Evolutionary conservation across 2,888 invertebrate species (phyloP).

Genomic region (Pegoplata infirma): DNA sequence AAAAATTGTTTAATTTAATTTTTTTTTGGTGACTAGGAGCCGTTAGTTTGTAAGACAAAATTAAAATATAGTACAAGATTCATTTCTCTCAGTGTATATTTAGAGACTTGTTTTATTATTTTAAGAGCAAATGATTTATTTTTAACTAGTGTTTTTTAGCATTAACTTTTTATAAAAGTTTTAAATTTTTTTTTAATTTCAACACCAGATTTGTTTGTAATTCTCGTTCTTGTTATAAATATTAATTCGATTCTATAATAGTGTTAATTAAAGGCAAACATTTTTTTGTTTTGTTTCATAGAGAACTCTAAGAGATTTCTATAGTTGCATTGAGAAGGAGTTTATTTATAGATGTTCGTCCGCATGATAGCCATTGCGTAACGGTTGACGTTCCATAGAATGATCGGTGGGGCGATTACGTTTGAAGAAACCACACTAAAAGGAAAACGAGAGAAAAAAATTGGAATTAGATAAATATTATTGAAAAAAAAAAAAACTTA

Average conservation of each 20-base stretch:
- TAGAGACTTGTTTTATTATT: not conserved
- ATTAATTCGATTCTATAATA: constrained; percentile 19
- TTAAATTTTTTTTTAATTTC: not conserved
- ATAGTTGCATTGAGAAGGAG: constrained; percentile 24
- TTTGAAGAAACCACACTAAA: constrained; percentile 95
- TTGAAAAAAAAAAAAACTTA: too few relatives aligned
- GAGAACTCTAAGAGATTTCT: constrained; percentile 47
- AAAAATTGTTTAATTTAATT: constrained; percentile 23
- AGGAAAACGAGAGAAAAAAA: constrained; percentile 59
- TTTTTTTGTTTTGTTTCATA: constrained; percentile 25
- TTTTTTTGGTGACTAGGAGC: constrained; percentile 63
- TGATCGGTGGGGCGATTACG: constrained; percentile 89
- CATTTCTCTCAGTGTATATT: constrained; percentile 5
- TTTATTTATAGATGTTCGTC: constrained; percentile 85
- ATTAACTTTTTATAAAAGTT: constrained; percentile 48
- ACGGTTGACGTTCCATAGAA: constrained; percentile 89
- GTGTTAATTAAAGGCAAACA: constrained; percentile 52
- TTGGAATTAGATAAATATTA: too few relatives aligned
- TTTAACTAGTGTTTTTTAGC: not conserved
- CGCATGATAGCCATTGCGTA: constrained; percentile 86
- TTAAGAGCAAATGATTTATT: not conserved
- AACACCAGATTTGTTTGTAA: not conserved
- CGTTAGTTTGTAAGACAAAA: constrained; percentile 46
- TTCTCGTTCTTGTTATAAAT: constrained; percentile 1
- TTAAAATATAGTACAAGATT: constrained; percentile 31